phyloP scores from a whole-genome alignment of 1,140 invertebrate genomes.

The Forficula auricularia region DNA sequence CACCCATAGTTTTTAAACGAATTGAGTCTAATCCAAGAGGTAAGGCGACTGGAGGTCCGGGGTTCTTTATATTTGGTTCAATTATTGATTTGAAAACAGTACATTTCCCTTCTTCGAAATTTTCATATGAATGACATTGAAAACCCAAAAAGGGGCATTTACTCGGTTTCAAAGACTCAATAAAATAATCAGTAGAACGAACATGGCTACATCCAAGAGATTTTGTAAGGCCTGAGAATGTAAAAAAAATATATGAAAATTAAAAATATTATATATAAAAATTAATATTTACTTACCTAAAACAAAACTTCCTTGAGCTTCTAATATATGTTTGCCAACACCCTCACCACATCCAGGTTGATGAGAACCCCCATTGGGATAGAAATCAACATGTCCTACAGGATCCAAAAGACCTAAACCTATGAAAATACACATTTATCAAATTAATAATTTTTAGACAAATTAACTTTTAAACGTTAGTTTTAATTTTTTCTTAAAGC shows the following conservation, averaged over 20 bases:
- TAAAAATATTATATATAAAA: background rate
- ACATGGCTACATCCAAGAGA: slow-evolving; percentile 73
- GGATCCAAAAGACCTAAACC: background rate
- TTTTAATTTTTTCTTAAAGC: no score
- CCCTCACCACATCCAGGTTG: slow-evolving; percentile 31
- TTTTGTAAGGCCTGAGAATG: slow-evolving; percentile 43
- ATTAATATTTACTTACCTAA: slow-evolving; percentile 1
- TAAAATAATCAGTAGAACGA: slow-evolving; percentile 66
- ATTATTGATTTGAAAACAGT: slow-evolving; percentile 38
- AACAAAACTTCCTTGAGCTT: no score
- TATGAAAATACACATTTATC: no score
- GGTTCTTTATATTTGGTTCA: slow-evolving; percentile 48
- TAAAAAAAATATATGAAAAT: slow-evolving; percentile 10
- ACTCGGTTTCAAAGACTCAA: slow-evolving; percentile 53
- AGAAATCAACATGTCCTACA: slow-evolving; percentile 14
- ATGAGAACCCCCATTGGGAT: slow-evolving; percentile 26
- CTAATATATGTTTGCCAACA: background rate
- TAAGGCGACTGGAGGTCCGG: slow-evolving; percentile 35
- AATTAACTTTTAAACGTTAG: no score
- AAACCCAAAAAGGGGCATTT: slow-evolving; percentile 55
- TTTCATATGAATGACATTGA: slow-evolving; percentile 58
- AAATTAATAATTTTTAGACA: no score
- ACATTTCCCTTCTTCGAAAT: slow-evolving; percentile 55
- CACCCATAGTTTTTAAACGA: slow-evolving; percentile 6
- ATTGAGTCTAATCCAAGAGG: slow-evolving; percentile 3